A percentile compares a stretch with the other conserved stretches of the same genome.
phyloP scores from a whole-genome alignment of 2,797 vertebrate species.

The Ctenochaetus hawaiiensis region DNA sequence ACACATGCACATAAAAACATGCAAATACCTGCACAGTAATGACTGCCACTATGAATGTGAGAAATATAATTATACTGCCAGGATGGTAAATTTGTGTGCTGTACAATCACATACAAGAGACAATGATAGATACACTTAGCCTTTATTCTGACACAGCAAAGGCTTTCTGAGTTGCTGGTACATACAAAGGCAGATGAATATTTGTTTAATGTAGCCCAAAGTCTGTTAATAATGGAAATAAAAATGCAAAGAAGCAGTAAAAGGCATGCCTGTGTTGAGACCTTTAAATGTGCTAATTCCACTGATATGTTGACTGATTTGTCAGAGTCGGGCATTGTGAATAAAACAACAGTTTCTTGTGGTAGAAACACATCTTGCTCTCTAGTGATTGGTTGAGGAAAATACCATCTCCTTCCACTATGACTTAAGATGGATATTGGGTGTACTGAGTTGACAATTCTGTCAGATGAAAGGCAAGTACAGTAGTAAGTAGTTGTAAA shows the following conservation, averaged over 20 bases:
- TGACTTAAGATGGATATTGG: too few species aligned
- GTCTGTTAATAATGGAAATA: conserved; percentile 13
- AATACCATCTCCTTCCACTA: too few species aligned
- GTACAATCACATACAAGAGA: conserved; percentile 30
- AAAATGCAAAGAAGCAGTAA: conserved; percentile 13
- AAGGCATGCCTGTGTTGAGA: too few species aligned
- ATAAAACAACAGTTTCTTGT: too few species aligned
- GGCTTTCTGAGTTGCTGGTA: conserved; percentile 56
- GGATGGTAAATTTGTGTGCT: conserved; percentile 36
- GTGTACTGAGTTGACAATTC: too few species aligned
- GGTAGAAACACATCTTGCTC: too few species aligned
- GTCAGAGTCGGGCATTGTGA: too few species aligned
- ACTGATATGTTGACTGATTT: too few species aligned
- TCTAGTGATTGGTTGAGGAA: too few species aligned
- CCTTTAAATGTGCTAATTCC: too few species aligned
- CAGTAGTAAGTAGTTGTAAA: not conserved
- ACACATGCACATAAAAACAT: conserved; percentile 40
- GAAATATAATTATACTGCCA: conserved; percentile 47
- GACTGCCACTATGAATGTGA: conserved; percentile 35
- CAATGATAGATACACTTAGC: conserved; percentile 42
- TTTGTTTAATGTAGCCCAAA: conserved; percentile 23
- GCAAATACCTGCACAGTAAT: conserved; percentile 50
- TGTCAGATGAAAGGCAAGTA: too few species aligned
- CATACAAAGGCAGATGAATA: conserved; percentile 42
- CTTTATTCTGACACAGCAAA: conserved; percentile 61